These are phyloP conservation scores for Vanacampus margaritifer DNA, from an alignment of 2,113 vertebrate genomes.

Conservation along the genomic window DNA sequence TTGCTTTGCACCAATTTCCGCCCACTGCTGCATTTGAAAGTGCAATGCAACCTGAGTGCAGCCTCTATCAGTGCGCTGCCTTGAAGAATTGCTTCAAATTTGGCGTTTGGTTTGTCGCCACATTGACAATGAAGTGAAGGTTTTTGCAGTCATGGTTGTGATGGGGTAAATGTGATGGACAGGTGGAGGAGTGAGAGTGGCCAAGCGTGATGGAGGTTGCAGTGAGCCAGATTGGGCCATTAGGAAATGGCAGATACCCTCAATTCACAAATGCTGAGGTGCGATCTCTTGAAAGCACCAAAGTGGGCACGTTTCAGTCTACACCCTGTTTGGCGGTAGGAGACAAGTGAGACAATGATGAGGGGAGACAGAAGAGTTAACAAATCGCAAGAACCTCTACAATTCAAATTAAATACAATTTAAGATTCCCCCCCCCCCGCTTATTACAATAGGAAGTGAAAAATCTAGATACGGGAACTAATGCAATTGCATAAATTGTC, in stretches of 20 bases:
- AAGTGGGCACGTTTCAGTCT: constrained; percentile 26
- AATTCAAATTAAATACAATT: not conserved
- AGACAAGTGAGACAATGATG: constrained; percentile 11
- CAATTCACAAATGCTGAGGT: constrained; percentile 54
- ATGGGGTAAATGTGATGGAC: constrained; percentile 38
- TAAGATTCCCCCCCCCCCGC: not conserved
- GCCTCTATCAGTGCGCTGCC: constrained; percentile 48
- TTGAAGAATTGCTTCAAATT: constrained; percentile 55
- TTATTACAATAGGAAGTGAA: not conserved
- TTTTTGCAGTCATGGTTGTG: constrained; percentile 28
- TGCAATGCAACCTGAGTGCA: constrained; percentile 52
- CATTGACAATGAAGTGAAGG: constrained; percentile 32
- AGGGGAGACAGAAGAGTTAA: constrained; percentile 5
- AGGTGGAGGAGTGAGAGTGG: constrained; percentile 19
- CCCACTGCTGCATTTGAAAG: constrained; percentile 52
- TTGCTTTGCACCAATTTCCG: constrained; percentile 59
- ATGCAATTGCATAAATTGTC: not conserved
- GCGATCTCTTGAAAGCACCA: constrained; percentile 54
- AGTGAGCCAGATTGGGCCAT: constrained; percentile 44
- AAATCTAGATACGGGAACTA: not conserved
- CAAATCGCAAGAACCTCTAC: not conserved
- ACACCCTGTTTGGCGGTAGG: constrained; percentile 24
- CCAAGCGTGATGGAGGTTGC: constrained; percentile 19
- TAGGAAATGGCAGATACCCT: constrained; percentile 52
- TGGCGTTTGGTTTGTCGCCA: constrained; percentile 39